Evolutionary conservation across 2,888 invertebrate genomes (phyloP), one percentile per base, ranked within the genome.

Genomic region (Hydropsyche betteni): DNA sequence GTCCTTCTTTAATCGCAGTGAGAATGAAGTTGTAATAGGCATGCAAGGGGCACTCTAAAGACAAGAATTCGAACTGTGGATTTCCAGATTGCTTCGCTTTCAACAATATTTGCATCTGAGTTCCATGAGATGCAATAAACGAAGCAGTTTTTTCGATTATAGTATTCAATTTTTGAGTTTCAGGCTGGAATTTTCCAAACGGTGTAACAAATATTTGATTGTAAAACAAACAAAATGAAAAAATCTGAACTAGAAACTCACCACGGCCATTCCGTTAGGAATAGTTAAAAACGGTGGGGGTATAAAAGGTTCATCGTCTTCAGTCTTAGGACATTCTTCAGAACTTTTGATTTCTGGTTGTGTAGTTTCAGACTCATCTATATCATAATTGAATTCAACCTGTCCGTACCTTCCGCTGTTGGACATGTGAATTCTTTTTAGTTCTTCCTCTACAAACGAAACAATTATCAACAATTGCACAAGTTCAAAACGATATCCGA

Each of bases 51-150:
- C 95, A 91, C 79, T 94, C 95, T 82, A 94, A 94, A 76, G 95
- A 94, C 76, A 99, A 88, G 86, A 99, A 99, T 80, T 93, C 90
- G 86, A 99, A 99, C 86, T 97, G 95, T 0, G 93, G 89, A 86
- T 98, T 99, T 82, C 93, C 92, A 0, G 94, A 90, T 85, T 99
- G 99, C 85, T 99, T 99, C 4, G 98, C 96, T 85, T 99, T 99
- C 80, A 99, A 93, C 10, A 99, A 89, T 80, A 99, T 98, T 87
- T 99, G 99, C 98, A 99, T 98, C 86, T 99, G 99, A 6, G 93
- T 90, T 0, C 99, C 99, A 83, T 98, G 97, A 69, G 91, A 89
- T 80, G 92, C 92, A 80, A 96, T 94, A 85, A 96, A 96, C 80
- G 92, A 88, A 0, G 96, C 95, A 0, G 96, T 99, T 85, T 97